A percentile compares a stretch with the other conserved stretches of the same genome.
Conservation (phyloP, 2,797 vertebrate species). For the Vireo griseus region DNA sequence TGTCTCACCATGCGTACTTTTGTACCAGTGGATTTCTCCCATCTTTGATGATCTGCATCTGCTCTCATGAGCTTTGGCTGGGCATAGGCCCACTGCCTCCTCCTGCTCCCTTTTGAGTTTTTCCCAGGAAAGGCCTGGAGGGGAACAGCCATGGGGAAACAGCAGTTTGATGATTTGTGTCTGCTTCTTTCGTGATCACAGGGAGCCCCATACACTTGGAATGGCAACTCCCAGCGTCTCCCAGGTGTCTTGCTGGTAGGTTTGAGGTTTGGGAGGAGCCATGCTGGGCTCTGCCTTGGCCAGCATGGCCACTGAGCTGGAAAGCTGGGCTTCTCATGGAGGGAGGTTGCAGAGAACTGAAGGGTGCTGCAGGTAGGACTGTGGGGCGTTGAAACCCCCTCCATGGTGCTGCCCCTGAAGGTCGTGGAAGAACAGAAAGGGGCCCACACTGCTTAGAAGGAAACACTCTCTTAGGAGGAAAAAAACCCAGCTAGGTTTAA, state of each 20-base stretch:
- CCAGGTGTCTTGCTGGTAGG: not conserved
- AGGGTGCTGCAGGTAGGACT: not conserved
- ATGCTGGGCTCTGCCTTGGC: not conserved
- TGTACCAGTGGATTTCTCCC: not conserved
- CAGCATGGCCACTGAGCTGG: not conserved
- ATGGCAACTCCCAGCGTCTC: not conserved
- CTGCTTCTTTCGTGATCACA: not conserved
- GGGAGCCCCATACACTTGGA: not conserved
- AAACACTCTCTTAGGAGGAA: not conserved
- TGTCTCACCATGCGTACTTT: rapidly evolving
- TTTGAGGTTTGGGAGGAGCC: not conserved
- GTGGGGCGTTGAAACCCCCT: rapidly evolving
- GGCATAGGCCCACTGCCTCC: not conserved
- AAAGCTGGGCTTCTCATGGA: not conserved
- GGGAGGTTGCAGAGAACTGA: not conserved
- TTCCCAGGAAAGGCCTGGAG: not conserved
- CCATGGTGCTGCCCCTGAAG: not conserved
- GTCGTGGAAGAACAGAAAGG: not conserved
- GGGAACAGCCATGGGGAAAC: not conserved
- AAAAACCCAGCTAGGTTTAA: not conserved
- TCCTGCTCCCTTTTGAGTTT: not conserved
- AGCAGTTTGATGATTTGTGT: not conserved
- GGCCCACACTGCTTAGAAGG: not conserved
- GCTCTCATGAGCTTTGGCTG: not conserved
- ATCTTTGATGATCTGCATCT: not conserved